Evolutionary conservation across 2,113 vertebrate species (phyloP), one percentile per base, ranked within the genome.

Genomic region (Heterotis niloticus): DNA sequence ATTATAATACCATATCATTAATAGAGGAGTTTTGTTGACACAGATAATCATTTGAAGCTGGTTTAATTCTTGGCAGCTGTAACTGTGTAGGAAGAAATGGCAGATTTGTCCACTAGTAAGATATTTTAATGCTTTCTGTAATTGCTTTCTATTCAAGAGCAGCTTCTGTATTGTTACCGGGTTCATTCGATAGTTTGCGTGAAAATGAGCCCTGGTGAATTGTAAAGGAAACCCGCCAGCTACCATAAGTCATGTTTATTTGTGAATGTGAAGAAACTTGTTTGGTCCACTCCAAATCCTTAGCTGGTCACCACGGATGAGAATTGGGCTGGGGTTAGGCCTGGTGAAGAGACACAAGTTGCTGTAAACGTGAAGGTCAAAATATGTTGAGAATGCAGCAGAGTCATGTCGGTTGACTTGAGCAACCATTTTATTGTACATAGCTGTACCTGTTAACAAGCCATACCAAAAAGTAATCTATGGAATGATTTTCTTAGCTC

Each of bases 401-500:
- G 64, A 26, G 52, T 20, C 1, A 10, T 68, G 52, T 44, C 9
- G 54, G 51, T 68, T 34, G n/a, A 34, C 24, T 23, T 56, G 12
- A 57, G 64, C 64, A 57, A 57, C 16, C 34, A 56, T 65, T 9
- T 76, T 24, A 23, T 28, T n/a, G 29, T 23, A 23, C 54, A 69
- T 78, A 78, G n/a, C 57, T 54, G 20, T 67, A 64, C 64, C 52
- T 18, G 64, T 68, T 75, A 44, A 44, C 34, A 80, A 75, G 71
- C 71, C 78, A 79, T 79, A 65, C 56, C n/a, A 28, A 4, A n/a
- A 73, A 51, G 64, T 34, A n/a, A 60, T 60, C 71, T 74, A 57
- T 34, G 67, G 52, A 28, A 24, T 57, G 23, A 17, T 17, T 16
- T 56, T 44, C 1, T 29, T 11, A 44, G 7, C 23, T 68, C 62